Base-by-base conservation (phyloP, 2,797 vertebrate genomes). In the Lycodopsis pacificus region DNA sequence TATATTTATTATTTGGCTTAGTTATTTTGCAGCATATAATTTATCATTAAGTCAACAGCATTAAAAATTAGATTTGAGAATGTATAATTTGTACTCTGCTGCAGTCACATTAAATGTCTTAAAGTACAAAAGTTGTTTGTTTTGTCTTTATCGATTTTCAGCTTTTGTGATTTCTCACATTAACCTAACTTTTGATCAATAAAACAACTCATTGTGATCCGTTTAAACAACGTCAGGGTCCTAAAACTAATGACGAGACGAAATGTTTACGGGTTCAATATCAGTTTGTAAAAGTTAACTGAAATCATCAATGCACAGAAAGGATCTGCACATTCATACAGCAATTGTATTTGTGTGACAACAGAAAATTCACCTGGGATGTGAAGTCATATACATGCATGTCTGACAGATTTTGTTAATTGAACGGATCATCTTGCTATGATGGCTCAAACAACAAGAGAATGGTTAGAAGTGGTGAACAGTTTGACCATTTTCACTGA, bases 1-100 rank as follows among this genome's bases (percentile, higher is more conserved):
- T 7, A 20, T 30, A 58, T 72, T 63, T 53, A 57, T 73, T 56
- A 71, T 38, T 53, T 30, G 25, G 15, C 22, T 57, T 32, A n/a
- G n/a, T 56, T 42, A 36, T 27, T 76, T 70, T 25, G 46, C 42
- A 51, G 4, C 57, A 34, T 34, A 53, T 15, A 11, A 27, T 7
- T 14, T 62, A 61, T 53, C 58, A 48, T 76, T 64, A 53, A 71
- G 12, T 36, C 1, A 4, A 51, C 73, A 34, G 13, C 15, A 64
- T 64, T 62, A 51, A 1, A 12, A 58, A 40, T 19, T 40, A 1
- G 14, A 44, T 25, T 57, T 14, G 25, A 64, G 34, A 25, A 30
- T 38, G 32, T 25, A 30, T 44, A 30, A 51, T 44, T 58, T 65
- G 66, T 66, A 13, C 51, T 54, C 7, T 54, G 38, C 13, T 27